Conservation (phyloP, 2,888 invertebrate genomes). For the Cephalotes varians region DNA sequence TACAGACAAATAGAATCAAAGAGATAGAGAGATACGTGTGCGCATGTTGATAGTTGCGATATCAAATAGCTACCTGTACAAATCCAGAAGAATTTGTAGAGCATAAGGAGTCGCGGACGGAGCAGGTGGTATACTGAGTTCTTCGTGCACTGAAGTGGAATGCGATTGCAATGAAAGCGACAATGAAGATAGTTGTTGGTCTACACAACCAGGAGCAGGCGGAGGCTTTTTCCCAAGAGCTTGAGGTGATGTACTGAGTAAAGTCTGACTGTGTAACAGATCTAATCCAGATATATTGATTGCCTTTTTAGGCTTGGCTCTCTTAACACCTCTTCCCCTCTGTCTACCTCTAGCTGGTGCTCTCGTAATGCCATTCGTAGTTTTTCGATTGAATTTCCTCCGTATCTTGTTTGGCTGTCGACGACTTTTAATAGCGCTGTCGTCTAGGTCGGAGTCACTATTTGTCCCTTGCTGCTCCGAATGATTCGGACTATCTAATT, state of each 20-base stretch:
- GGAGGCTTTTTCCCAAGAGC: slow-evolving; percentile 91
- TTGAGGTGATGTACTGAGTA: slow-evolving; percentile 94
- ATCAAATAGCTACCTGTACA: slow-evolving; percentile 87
- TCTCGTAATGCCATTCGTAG: slow-evolving; percentile 78
- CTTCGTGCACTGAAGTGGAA: slow-evolving; percentile 90
- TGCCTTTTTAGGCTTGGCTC: slow-evolving; percentile 88
- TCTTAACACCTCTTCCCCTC: slow-evolving; percentile 86
- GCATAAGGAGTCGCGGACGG: slow-evolving; percentile 94
- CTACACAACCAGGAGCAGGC: slow-evolving; percentile 96
- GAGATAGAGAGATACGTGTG: neutral
- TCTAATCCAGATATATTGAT: slow-evolving; percentile 95
- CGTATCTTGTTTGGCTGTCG: slow-evolving; percentile 82
- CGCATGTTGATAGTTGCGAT: too few species aligned
- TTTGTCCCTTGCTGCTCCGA: slow-evolving; percentile 83
- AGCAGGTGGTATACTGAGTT: slow-evolving; percentile 93
- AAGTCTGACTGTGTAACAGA: slow-evolving; percentile 94
- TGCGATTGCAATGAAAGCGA: slow-evolving; percentile 89
- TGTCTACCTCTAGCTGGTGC: slow-evolving; percentile 76
- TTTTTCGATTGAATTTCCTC: slow-evolving; percentile 81
- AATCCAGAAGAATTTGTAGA: slow-evolving; percentile 94
- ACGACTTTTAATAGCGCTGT: slow-evolving; percentile 79
- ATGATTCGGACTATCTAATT: slow-evolving; percentile 86
- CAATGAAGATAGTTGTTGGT: slow-evolving; percentile 94
- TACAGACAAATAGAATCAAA: neutral
- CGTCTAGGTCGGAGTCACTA: slow-evolving; percentile 84